Conservation (phyloP, 2,888 invertebrate species). For the Deilephila elpenor region DNA sequence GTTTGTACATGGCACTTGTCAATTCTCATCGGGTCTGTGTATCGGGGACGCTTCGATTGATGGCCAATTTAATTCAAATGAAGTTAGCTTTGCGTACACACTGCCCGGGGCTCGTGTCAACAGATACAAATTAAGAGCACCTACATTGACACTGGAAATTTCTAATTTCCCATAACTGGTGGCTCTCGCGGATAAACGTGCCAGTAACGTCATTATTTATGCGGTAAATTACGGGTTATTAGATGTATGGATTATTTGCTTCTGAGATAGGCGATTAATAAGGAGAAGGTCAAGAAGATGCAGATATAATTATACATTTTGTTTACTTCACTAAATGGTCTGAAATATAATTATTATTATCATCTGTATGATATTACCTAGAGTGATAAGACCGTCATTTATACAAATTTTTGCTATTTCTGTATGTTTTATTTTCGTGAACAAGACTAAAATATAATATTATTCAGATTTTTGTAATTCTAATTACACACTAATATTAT, state of each 20-base stretch:
- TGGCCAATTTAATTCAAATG: slow-evolving; percentile 71
- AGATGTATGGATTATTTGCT: background rate
- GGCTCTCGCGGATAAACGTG: background rate
- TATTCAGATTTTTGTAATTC: no score
- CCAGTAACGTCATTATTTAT: slow-evolving; percentile 22
- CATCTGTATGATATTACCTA: no score
- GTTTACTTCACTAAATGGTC: no score
- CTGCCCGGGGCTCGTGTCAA: slow-evolving; percentile 49
- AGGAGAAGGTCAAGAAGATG: no score
- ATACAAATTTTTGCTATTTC: no score
- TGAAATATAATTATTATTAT: no score
- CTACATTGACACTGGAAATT: slow-evolving; percentile 17
- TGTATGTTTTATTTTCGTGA: no score
- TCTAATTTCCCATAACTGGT: slow-evolving; percentile 17
- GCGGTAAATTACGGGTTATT: slow-evolving; percentile 2
- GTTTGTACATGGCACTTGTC: slow-evolving; percentile 46
- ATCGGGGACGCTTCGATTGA: slow-evolving; percentile 71
- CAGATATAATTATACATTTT: no score
- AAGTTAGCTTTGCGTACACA: slow-evolving; percentile 48
- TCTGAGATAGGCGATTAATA: background rate
- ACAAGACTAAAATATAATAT: no score
- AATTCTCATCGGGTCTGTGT: slow-evolving; percentile 55
- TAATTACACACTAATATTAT: no score
- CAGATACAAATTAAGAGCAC: slow-evolving; percentile 24
- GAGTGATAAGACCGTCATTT: no score